Conservation (phyloP, 2,888 invertebrate genomes). For the Drosophila aldrichi region DNA sequence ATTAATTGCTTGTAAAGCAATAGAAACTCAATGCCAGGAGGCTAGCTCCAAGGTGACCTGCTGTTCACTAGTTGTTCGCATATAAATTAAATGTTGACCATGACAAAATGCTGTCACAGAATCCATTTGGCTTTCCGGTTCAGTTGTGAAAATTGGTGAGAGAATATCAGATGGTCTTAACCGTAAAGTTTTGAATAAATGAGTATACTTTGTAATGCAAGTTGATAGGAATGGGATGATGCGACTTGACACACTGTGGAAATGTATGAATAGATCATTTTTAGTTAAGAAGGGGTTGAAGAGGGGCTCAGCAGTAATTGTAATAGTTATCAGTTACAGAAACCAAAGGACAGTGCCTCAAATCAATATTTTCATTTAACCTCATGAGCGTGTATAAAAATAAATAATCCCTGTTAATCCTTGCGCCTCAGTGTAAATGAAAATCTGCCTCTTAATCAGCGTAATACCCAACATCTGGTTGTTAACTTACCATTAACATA, state of each 20-base stretch:
- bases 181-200: conserved; percentile 1
- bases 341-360: not conserved
- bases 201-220: not conserved
- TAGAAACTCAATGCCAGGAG: conserved; percentile 24
- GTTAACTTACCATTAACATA: conserved; percentile 12
- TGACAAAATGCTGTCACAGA: conserved; percentile 53
- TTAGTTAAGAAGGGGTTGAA: not conserved
- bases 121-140: conserved; percentile 45
- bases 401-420: not conserved
- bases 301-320: not conserved
- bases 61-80: conserved; percentile 55
- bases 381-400: not conserved
- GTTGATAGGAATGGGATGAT: not conserved
- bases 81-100: conserved; percentile 70
- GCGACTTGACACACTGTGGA: too few species aligned
- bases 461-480: conserved; percentile 37
- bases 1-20: conserved; percentile 74
- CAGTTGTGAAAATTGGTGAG: conserved; percentile 47
- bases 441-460: conserved; percentile 7
- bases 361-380: not conserved
- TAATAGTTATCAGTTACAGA: not conserved
- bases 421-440: not conserved
- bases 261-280: not conserved
- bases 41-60: conserved; percentile 48
- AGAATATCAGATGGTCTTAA: conserved; percentile 28